Conservation (phyloP, 2,113 vertebrate species). For the Dunckerocampus dactyliophorus region DNA sequence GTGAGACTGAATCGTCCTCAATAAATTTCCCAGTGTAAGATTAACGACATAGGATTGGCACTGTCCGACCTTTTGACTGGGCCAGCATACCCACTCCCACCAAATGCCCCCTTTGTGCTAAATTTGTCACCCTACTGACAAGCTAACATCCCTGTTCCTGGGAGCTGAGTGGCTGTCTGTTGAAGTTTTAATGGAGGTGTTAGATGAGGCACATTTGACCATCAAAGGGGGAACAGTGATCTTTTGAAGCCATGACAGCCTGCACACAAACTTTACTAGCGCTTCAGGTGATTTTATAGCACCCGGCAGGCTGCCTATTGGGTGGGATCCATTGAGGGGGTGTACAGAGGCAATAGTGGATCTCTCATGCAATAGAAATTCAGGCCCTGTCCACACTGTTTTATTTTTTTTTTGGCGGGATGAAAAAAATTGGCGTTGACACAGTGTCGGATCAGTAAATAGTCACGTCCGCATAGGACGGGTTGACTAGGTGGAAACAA, state of each 20-base stretch:
- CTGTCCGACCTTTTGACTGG: conserved; percentile 37
- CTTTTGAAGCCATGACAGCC: conserved; percentile 57
- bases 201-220: conserved; percentile 62
- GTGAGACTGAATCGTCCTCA: conserved; percentile 1
- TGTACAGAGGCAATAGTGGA: conserved; percentile 9
- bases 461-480: too few relatives aligned
- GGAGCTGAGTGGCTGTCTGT: conserved; percentile 40
- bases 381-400: conserved; percentile 1
- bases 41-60: conserved; percentile 39
- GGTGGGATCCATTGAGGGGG: conserved; percentile 22
- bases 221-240: conserved; percentile 60
- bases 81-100: conserved; percentile 36
- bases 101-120: conserved; percentile 55
- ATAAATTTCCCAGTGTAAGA: conserved; percentile 40
- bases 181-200: conserved; percentile 61
- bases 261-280: conserved; percentile 41
- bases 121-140: conserved; percentile 64
- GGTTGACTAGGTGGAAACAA: too few relatives aligned
- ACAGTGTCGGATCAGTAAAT: too few relatives aligned
- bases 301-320: conserved; percentile 58
- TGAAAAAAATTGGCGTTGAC: too few relatives aligned
- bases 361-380: conserved; percentile 18
- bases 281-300: conserved; percentile 55
- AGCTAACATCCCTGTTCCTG: conserved; percentile 65
- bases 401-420: too few relatives aligned